Percentiles rank a stretch among this genome's conserved stretches.
Evolutionary conservation across 2,888 invertebrate species (phyloP).

Genomic region (Psococerastis gibbosa): DNA sequence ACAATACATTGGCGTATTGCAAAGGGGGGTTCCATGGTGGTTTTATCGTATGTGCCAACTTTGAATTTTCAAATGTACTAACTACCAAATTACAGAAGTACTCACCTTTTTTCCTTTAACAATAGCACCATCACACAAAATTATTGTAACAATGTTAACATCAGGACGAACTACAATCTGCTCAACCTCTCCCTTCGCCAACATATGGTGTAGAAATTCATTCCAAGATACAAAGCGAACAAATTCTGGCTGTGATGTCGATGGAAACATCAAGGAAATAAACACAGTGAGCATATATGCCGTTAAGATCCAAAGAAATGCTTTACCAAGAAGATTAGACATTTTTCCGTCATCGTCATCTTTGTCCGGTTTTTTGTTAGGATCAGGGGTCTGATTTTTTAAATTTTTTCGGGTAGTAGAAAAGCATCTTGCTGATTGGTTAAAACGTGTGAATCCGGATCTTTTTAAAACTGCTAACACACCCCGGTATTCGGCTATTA

Average conservation of each 20-base stretch:
- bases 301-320: slow-evolving; percentile 59
- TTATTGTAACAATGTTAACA: slow-evolving; percentile 65
- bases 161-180: slow-evolving; percentile 71
- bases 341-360: slow-evolving; percentile 48
- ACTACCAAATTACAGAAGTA: not conserved
- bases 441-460: not conserved
- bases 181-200: slow-evolving; percentile 85
- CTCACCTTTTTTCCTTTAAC: slow-evolving; percentile 56
- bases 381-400: not conserved
- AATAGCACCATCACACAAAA: slow-evolving; percentile 67
- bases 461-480: not conserved
- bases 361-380: slow-evolving; percentile 22
- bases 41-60: too few relatives aligned
- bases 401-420: not conserved
- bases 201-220: slow-evolving; percentile 87
- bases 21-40: too few relatives aligned
- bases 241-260: slow-evolving; percentile 47
- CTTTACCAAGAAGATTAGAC: slow-evolving; percentile 51
- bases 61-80: too few relatives aligned
- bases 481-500: not conserved
- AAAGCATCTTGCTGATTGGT: not conserved
- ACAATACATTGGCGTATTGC: too few relatives aligned
- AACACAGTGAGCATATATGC: slow-evolving; percentile 55
- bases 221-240: slow-evolving; percentile 85
- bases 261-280: slow-evolving; percentile 49